phyloP scores from a whole-genome alignment of 2,113 vertebrate species.

The Progne subis region DNA sequence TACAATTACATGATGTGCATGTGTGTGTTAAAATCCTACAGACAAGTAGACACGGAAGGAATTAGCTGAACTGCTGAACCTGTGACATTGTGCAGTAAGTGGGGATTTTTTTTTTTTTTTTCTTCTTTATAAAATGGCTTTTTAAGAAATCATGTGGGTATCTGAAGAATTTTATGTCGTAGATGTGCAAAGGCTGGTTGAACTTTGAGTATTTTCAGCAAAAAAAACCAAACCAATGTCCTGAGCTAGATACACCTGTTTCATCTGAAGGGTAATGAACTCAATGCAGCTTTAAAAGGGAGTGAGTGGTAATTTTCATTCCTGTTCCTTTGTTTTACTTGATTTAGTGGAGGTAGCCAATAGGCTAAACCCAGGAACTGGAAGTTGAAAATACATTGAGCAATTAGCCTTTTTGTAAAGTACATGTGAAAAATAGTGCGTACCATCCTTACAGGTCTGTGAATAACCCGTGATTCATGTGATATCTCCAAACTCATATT shows the following conservation, averaged over 20 bases:
- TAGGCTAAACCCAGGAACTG: neutral
- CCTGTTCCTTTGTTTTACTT: neutral
- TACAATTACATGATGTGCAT: conserved; percentile 22
- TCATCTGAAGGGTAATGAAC: neutral
- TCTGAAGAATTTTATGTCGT: neutral
- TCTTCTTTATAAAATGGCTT: neutral
- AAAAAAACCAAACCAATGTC: neutral
- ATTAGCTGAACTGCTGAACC: conserved; percentile 9
- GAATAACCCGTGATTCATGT: neutral
- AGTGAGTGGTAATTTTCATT: neutral
- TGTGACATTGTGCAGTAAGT: neutral
- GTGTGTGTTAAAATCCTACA: neutral
- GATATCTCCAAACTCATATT: neutral
- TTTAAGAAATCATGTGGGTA: neutral
- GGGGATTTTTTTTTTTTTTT: neutral
- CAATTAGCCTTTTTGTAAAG: neutral
- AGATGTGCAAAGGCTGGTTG: neutral
- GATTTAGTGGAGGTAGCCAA: neutral
- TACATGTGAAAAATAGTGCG: neutral
- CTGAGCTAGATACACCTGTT: neutral
- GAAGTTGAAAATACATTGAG: neutral
- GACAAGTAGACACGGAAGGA: neutral
- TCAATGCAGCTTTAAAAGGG: neutral
- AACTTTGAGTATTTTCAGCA: neutral
- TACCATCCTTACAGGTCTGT: neutral